Percentiles rank a stretch among this genome's conserved stretches.
These are phyloP conservation scores for Nemotelus nigrinus DNA, from an alignment of 2,888 invertebrate species.

Conservation along the genomic window DNA sequence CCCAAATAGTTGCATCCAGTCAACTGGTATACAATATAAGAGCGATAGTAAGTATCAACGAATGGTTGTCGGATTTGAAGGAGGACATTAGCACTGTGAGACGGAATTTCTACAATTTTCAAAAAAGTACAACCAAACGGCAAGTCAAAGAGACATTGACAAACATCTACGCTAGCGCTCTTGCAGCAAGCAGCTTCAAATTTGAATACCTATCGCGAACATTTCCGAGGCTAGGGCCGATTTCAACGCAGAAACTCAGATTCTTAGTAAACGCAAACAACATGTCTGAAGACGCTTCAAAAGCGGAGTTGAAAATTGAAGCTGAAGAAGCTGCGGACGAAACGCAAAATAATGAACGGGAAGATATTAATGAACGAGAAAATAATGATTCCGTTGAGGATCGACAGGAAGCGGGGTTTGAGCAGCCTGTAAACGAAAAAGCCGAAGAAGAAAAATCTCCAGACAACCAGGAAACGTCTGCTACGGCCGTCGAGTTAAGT, in stretches of 20 bases:
- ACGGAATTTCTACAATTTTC: slow-evolving; percentile 20
- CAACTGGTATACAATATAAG: slow-evolving; percentile 10
- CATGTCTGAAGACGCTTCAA: slow-evolving; percentile 10
- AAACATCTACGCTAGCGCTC: not conserved
- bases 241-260: not conserved
- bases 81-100: not conserved
- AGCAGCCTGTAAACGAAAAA: not conserved
- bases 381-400: not conserved
- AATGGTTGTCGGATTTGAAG: not conserved
- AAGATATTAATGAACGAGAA: slow-evolving; percentile 2
- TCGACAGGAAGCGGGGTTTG: not conserved
- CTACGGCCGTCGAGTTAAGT: too few species aligned
- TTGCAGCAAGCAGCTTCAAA: slow-evolving; percentile 1
- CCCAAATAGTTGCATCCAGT: slow-evolving; percentile 7
- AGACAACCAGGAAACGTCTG: too few species aligned
- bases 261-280: not conserved
- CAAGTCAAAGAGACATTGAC: not conserved
- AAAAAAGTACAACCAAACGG: not conserved
- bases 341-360: not conserved
- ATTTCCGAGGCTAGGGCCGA: slow-evolving; percentile 6
- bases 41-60: slow-evolving; percentile 8
- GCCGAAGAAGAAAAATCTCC: not conserved
- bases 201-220: not conserved
- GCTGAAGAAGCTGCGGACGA: not conserved
- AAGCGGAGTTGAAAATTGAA: not conserved